Percentiles rank a stretch among this genome's conserved stretches.
Conservation (phyloP, 1,140 invertebrate species). For the Solenopsis fugax region DNA sequence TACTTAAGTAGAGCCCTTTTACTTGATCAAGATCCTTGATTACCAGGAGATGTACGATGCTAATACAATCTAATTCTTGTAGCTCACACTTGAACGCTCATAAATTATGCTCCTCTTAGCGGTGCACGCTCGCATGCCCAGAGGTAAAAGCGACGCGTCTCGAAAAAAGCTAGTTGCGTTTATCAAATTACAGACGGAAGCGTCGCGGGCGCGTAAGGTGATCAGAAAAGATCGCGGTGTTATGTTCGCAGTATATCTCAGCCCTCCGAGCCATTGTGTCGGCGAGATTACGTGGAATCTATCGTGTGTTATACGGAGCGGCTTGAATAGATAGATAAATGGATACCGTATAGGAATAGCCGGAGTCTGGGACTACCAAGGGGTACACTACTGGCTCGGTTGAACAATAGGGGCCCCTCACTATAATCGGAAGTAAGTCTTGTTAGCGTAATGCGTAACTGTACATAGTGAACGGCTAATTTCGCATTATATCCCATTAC, state of each 20-base stretch:
- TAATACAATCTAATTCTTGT: no score
- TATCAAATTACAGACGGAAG: conserved; percentile 47
- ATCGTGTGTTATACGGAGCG: conserved; percentile 75
- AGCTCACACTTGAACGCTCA: background rate
- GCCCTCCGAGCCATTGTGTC: conserved; percentile 70
- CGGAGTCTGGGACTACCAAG: conserved; percentile 67
- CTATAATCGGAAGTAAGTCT: conserved; percentile 85
- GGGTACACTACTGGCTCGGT: conserved; percentile 66
- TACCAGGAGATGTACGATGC: no score
- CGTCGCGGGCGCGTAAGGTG: conserved; percentile 5
- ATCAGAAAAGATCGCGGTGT: conserved; percentile 63
- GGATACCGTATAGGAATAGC: conserved; percentile 69
- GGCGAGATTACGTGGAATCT: conserved; percentile 78
- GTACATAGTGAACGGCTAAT: conserved; percentile 82
- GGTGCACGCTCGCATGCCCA: background rate
- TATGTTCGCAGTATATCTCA: conserved; percentile 40
- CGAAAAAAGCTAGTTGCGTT: conserved; percentile 14
- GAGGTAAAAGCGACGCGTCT: background rate
- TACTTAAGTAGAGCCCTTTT: no score
- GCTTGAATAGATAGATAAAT: conserved; percentile 79
- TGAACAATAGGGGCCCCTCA: conserved; percentile 75
- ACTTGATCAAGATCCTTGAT: no score
- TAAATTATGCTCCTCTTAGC: background rate
- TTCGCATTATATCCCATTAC: conserved; percentile 79
- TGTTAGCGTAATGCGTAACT: conserved; percentile 85